Evolutionary conservation across 1,140 invertebrate species (phyloP), one percentile per base, ranked within the genome.

Genomic region (Eriosoma lanigerum): DNA sequence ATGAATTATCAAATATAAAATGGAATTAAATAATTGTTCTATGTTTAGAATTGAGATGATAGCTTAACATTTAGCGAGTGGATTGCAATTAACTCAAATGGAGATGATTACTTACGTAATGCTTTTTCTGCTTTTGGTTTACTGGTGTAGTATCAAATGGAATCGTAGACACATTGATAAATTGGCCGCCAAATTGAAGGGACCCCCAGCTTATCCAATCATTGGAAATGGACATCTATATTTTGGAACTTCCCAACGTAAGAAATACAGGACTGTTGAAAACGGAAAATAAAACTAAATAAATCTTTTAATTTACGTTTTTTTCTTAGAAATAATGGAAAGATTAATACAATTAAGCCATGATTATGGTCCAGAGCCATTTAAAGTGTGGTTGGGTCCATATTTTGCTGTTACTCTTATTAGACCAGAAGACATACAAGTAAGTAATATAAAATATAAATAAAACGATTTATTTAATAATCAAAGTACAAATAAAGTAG

Each of bases 151-250:
- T 58, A 66, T 32, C 64, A 83, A 83, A 81, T 82, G 82, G 81
- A 80, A 81, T 21, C 50, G 82, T 15, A 80, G 82, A 26, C 56
- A 73, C 32, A 17, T 83, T 19, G 80, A 82, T 12, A 81, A 78
- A 44, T 62, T 83, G 19, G 81, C 70, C 2, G 15, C 82, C 4
- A 82, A 83, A 81, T 83, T 89, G 54, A 87, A 88, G 0, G 88
- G 88, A 44, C 90, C 89, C 0, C 85, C 86, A 3, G 83, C 86
- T 0, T 78, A 89, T 0, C 90, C 90, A 0, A 62, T 91, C 4
- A 83, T 92, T 26, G 90, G 90, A 38, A 89, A 89, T 81, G 87
- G 87, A 44, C 85, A 87, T 81, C 83, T 86, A 29, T 88, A 89
- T 81, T 83, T 88, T 5, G 88, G 88, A 44, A 85, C 86, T 80